A percentile compares a stretch with the other conserved stretches of the same genome.
These are phyloP conservation scores for Heliconius melpomene DNA, from an alignment of 1,140 invertebrate species.

Conservation along the genomic window DNA sequence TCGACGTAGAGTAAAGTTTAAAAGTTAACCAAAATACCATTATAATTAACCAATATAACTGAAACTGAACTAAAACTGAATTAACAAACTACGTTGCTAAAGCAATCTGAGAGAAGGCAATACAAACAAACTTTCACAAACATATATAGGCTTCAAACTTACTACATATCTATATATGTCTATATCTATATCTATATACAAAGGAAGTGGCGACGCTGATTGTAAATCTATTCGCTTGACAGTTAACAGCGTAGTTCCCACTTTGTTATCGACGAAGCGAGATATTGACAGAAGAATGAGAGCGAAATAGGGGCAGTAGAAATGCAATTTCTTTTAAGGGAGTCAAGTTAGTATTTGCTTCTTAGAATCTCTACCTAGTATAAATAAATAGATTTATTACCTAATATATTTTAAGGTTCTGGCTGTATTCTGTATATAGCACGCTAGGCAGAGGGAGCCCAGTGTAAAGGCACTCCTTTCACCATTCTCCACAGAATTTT, in stretches of 20 bases:
- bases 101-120: too few relatives aligned
- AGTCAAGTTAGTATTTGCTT: background rate
- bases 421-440: background rate
- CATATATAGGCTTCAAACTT: background rate
- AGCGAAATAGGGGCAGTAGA: background rate
- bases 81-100: too few relatives aligned
- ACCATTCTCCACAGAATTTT: background rate
- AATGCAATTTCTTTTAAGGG: slow-evolving; percentile 3
- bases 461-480: background rate
- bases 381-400: background rate
- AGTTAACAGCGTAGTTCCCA: slow-evolving; percentile 6
- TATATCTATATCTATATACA: background rate
- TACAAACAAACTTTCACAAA: background rate
- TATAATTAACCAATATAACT: too few relatives aligned
- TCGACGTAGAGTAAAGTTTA: too few relatives aligned
- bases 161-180: too few relatives aligned
- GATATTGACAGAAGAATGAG: slow-evolving; percentile 6
- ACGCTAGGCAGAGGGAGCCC: background rate
- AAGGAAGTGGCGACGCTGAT: background rate
- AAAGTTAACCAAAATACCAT: too few relatives aligned
- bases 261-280: slow-evolving; percentile 7
- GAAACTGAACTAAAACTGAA: too few relatives aligned
- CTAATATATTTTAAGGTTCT: background rate
- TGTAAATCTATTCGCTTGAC: slow-evolving; percentile 3
- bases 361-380: background rate